A percentile compares a stretch with the other conserved stretches of the same genome.
phyloP scores from a whole-genome alignment of 2,888 invertebrate genomes.

The Octonoba sinensis region DNA sequence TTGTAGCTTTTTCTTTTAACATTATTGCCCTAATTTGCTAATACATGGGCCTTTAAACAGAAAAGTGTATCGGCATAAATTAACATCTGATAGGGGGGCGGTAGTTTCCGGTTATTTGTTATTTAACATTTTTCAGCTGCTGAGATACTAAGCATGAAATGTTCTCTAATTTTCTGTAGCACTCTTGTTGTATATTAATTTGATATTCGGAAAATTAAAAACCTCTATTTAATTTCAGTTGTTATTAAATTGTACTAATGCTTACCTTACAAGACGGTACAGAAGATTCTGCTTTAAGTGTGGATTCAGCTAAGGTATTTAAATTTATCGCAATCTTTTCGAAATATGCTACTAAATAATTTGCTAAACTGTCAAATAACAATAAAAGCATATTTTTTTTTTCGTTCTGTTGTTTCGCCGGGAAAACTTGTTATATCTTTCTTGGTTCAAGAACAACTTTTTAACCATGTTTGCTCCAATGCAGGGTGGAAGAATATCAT shows the following conservation, averaged over 20 bases:
- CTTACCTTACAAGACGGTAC: slow-evolving; percentile 64
- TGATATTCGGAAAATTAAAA: neutral
- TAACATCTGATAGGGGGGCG: slow-evolving; percentile 56
- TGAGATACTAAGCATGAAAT: slow-evolving; percentile 4
- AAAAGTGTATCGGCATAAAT: neutral
- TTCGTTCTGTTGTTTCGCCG: too few species aligned
- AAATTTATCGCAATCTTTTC: too few species aligned
- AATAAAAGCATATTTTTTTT: too few species aligned
- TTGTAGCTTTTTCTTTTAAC: too few species aligned
- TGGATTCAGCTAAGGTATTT: slow-evolving; percentile 55
- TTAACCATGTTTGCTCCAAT: too few species aligned
- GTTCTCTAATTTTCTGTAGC: neutral
- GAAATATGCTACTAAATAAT: too few species aligned
- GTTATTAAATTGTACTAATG: slow-evolving; percentile 37
- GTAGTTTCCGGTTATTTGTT: slow-evolving; percentile 60
- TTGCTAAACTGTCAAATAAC: too few species aligned
- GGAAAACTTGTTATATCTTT: too few species aligned
- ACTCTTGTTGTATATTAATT: neutral
- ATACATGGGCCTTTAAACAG: too few species aligned
- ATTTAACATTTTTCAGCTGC: slow-evolving; percentile 24
- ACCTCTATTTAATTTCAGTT: neutral
- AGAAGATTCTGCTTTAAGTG: slow-evolving; percentile 56
- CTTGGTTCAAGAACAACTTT: too few species aligned
- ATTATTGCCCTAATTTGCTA: too few species aligned
- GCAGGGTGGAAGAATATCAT: too few species aligned